Evolutionary conservation across 2,113 vertebrate species (phyloP).

Genomic region (Syrmaticus mikado): DNA sequence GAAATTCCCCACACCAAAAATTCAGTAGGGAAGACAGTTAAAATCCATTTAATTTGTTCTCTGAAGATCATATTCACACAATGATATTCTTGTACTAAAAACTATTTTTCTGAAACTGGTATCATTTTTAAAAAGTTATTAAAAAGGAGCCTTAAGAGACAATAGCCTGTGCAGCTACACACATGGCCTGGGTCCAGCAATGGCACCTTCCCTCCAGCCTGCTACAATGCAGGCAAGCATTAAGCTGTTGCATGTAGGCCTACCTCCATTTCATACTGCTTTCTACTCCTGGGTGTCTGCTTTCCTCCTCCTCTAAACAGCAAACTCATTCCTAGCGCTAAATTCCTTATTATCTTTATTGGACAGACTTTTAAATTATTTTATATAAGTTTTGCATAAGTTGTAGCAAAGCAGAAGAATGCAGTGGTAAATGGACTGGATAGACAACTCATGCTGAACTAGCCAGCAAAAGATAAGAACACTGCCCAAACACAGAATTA

Average conservation of each 20-base stretch:
- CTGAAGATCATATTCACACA: background rate
- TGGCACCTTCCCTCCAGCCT: background rate
- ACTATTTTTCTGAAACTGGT: background rate
- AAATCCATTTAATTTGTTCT: slow-evolving; percentile 10
- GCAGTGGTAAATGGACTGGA: background rate
- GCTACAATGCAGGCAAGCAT: background rate
- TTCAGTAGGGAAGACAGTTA: background rate
- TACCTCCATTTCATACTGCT: background rate
- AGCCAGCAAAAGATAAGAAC: background rate
- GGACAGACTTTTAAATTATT: background rate
- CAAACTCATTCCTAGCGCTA: background rate
- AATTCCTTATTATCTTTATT: background rate
- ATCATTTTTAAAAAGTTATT: background rate
- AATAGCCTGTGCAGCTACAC: background rate
- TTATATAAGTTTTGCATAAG: background rate
- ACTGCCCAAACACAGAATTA: background rate
- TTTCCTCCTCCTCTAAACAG: background rate
- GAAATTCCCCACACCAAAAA: background rate
- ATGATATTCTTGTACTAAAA: background rate
- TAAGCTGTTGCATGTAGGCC: background rate
- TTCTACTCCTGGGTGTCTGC: background rate
- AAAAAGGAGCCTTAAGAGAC: background rate
- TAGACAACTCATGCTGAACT: background rate
- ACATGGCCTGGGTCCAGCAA: background rate
- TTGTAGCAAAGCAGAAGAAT: background rate